These are phyloP conservation scores for Acyrthosiphon pisum DNA, from an alignment of 1,140 invertebrate genomes.

Conservation along the genomic window DNA sequence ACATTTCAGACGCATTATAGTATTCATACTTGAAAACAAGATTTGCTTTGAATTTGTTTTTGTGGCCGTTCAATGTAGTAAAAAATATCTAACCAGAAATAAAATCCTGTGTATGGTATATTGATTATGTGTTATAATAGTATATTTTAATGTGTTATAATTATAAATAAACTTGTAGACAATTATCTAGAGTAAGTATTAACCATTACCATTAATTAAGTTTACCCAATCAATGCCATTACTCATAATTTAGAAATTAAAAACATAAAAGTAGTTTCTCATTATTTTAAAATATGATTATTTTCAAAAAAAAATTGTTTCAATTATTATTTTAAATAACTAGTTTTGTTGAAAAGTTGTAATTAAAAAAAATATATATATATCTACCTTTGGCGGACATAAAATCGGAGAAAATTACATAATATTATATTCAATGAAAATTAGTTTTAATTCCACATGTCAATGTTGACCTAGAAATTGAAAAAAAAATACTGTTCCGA, in stretches of 20 bases:
- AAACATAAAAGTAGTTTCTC: background rate
- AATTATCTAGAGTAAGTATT: background rate
- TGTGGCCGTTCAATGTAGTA: background rate
- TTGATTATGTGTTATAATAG: background rate
- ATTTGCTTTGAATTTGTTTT: background rate
- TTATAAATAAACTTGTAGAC: background rate
- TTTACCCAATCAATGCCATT: no score
- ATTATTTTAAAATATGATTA: background rate
- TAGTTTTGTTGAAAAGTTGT: background rate
- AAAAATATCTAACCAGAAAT: background rate
- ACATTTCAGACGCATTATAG: background rate
- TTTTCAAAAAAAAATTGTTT: background rate
- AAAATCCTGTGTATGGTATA: background rate
- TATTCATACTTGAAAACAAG: background rate
- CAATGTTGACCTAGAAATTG: background rate
- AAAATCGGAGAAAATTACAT: background rate
- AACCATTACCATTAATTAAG: no score
- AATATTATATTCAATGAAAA: background rate
- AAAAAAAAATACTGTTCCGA: background rate
- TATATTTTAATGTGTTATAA: no score
- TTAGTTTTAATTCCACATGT: background rate
- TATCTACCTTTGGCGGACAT: background rate
- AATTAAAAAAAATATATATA: background rate
- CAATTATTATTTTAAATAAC: background rate
- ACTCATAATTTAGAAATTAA: background rate